These are phyloP conservation scores for Pollenia labialis DNA, from an alignment of 2,888 invertebrate genomes.

Conservation along the genomic window DNA sequence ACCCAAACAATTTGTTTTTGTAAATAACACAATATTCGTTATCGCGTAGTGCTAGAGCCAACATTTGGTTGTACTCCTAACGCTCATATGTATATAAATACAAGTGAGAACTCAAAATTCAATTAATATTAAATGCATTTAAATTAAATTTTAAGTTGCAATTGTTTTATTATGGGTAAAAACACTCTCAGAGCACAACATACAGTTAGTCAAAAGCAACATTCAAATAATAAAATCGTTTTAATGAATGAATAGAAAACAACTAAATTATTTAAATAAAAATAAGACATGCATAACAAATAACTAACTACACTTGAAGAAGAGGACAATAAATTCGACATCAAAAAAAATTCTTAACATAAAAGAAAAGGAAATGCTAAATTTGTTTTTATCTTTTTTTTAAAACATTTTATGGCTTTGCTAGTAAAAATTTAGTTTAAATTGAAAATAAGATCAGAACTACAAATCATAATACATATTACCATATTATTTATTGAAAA, in stretches of 20 bases:
- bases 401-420: neutral
- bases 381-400: neutral
- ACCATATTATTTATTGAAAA: slow-evolving; percentile 59
- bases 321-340: neutral
- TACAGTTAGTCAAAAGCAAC: slow-evolving; percentile 42
- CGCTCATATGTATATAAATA: no score
- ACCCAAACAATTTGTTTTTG: no score
- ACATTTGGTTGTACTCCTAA: no score
- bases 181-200: slow-evolving; percentile 55
- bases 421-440: neutral
- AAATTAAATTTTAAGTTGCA: slow-evolving; percentile 23
- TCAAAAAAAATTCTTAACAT: slow-evolving; percentile 6
- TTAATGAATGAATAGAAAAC: slow-evolving; percentile 11
- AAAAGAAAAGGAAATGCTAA: neutral
- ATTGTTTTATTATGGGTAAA: slow-evolving; percentile 50
- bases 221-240: slow-evolving; percentile 23
- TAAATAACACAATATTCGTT: no score
- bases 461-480: slow-evolving; percentile 56
- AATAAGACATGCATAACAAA: slow-evolving; percentile 5
- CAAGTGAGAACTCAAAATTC: neutral
- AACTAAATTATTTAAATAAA: slow-evolving; percentile 8
- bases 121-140: slow-evolving; percentile 21
- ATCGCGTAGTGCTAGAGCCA: no score
- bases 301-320: neutral
- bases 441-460: slow-evolving; percentile 43